Percentiles rank a stretch among this genome's conserved stretches.
phyloP scores from a whole-genome alignment of 2,797 vertebrate species.

The Sebastes reedi region DNA sequence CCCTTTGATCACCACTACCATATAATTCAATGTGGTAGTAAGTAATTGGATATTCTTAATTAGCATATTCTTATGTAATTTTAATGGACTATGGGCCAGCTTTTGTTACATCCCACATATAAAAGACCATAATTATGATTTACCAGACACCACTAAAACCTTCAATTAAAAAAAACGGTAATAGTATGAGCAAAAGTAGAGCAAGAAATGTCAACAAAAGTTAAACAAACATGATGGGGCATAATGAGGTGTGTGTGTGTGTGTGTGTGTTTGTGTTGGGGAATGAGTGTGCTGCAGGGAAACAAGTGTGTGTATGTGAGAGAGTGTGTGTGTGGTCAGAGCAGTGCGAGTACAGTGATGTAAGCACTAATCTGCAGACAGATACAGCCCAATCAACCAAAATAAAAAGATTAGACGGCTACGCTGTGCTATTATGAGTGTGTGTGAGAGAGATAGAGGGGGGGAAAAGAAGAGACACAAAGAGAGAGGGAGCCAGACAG shows the following conservation, averaged over 20 bases:
- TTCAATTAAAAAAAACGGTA: neutral
- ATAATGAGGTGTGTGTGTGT: constrained; percentile 1
- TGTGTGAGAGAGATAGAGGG: constrained; percentile 33
- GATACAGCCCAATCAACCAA: constrained; percentile 49
- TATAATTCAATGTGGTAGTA: neutral
- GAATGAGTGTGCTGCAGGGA: neutral
- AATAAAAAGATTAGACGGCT: constrained; percentile 55
- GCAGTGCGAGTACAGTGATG: neutral
- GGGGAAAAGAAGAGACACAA: neutral
- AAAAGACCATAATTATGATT: constrained; percentile 5
- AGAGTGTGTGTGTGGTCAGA: constrained; percentile 8
- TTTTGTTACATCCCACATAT: neutral
- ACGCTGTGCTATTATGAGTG: constrained; percentile 5
- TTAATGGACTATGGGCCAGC: neutral
- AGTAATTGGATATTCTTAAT: neutral
- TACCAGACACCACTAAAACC: neutral
- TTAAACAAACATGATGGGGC: constrained; percentile 14
- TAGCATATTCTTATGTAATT: constrained; percentile 10
- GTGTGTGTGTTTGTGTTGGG: neutral
- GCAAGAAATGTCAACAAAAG: neutral
- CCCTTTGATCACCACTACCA: neutral
- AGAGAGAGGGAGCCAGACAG: constrained; percentile 20
- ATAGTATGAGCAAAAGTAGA: neutral
- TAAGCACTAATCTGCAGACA: constrained; percentile 45
- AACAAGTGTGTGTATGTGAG: neutral